Base-by-base conservation (phyloP, 1,140 invertebrate genomes). In the Drosophila pandora region DNA sequence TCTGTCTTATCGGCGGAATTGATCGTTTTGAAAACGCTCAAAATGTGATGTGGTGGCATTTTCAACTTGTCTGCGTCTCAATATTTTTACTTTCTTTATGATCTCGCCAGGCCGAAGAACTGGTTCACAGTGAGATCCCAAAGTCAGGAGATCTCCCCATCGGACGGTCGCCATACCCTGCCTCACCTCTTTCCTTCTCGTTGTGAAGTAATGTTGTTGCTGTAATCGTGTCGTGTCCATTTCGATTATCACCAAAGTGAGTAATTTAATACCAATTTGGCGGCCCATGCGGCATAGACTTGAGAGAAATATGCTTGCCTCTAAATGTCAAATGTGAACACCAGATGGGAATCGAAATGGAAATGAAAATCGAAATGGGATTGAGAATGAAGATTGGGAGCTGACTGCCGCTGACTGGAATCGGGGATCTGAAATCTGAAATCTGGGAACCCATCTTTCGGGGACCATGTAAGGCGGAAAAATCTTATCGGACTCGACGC, bases 31-130 rank as follows among this genome's bases (percentile, higher is more conserved):
- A 80, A 90, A 90, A 90, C 87, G 90, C 79, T 88, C 83, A 74
- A 79, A 88, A 90, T 87, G 84, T 90, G 89, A 90, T 90, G 90
- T 90, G 90, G 90, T 90, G 90, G 90, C 90, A 90, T 90, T 90
- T 90, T 90, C 84, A 83, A 87, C 89, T 90, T 90, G 90, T 90
- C 89, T 87, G 89, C 89, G 74, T 90, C 82, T 90, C 72, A 87
- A 90, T 90, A 90, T 79, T 83, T 90, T 90, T 90, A 90, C 73
- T 87, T 83, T 82, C 75, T 90, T 90, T 82, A 82, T 76, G 79
- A 77, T 72, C 70, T 61, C 64, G 41, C 57, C 62, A 58, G 54
- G 61, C 63, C 76, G 64, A 80, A 71, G 71, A 87, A 87, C 83
- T 87, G 83, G 83, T 87, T 87, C 83, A 88, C 58, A 54, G 55